Percentiles rank a stretch among this genome's conserved stretches.
Evolutionary conservation across 1,140 invertebrate species (phyloP).

Genomic region (Lepidurus packardi): DNA sequence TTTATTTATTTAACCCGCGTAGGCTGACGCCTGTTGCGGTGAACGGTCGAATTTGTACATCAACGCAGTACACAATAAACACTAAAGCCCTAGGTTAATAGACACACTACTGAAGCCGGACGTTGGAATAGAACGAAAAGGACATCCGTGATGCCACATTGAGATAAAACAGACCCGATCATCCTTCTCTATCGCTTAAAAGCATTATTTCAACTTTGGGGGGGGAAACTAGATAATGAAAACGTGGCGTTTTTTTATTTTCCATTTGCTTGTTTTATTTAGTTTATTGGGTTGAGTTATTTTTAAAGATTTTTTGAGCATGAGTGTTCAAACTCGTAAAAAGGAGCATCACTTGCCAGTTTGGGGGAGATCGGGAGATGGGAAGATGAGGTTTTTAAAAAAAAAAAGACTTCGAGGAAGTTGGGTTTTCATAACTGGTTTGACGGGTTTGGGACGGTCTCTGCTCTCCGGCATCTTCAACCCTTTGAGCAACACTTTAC

Average conservation of each 20-base stretch:
- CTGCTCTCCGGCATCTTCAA: neutral
- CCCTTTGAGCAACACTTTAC: neutral
- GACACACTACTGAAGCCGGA: neutral
- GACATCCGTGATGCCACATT: conserved; percentile 6
- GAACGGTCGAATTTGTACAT: no score
- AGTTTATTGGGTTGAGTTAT: no score
- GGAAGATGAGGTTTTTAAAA: neutral
- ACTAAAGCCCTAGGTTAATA: neutral
- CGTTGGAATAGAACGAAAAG: neutral
- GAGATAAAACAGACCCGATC: neutral
- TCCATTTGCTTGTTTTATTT: no score
- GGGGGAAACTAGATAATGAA: no score
- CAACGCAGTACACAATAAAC: no score
- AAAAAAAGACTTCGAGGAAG: neutral
- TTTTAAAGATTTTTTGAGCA: no score
- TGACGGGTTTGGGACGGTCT: neutral
- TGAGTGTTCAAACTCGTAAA: neutral
- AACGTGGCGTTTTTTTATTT: no score
- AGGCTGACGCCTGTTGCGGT: no score
- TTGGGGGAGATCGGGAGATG: neutral
- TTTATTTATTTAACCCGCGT: no score
- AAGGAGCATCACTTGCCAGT: neutral
- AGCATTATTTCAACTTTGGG: neutral
- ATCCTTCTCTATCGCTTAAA: neutral
- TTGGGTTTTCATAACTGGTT: neutral